A percentile compares a stretch with the other conserved stretches of the same genome.
Conservation (phyloP, 2,888 invertebrate genomes). For the Clunio marinus region DNA sequence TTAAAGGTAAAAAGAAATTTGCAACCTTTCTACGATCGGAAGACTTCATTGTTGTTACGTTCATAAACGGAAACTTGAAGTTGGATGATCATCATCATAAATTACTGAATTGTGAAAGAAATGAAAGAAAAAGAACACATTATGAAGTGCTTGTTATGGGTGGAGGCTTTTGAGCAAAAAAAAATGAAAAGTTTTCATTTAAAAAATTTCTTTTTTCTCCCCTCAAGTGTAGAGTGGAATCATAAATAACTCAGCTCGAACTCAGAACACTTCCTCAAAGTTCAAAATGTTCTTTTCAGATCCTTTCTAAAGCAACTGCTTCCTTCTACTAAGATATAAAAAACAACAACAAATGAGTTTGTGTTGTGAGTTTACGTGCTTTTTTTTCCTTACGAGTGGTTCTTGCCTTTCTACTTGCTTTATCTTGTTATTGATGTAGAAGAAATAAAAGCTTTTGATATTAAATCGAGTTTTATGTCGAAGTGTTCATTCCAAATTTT, state of each 20-base stretch:
- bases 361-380: background rate
- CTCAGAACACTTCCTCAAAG: background rate
- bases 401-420: background rate
- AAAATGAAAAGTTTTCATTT: slow-evolving; percentile 14
- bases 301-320: background rate
- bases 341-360: background rate
- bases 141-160: background rate
- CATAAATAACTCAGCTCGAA: slow-evolving; percentile 31
- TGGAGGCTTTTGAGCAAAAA: slow-evolving; percentile 1
- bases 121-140: background rate
- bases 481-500: no score
- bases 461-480: no score
- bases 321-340: background rate
- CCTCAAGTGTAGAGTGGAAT: background rate
- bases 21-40: background rate
- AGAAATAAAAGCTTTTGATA: slow-evolving; percentile 11
- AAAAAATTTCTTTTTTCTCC: background rate
- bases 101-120: background rate
- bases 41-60: background rate
- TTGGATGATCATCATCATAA: slow-evolving; percentile 27
- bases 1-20: background rate
- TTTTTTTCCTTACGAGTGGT: slow-evolving; percentile 2
- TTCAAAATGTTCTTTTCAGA: background rate
- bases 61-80: background rate
- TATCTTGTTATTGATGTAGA: background rate